Conservation (phyloP, 1,140 invertebrate species). For the Anastrepha ludens region DNA sequence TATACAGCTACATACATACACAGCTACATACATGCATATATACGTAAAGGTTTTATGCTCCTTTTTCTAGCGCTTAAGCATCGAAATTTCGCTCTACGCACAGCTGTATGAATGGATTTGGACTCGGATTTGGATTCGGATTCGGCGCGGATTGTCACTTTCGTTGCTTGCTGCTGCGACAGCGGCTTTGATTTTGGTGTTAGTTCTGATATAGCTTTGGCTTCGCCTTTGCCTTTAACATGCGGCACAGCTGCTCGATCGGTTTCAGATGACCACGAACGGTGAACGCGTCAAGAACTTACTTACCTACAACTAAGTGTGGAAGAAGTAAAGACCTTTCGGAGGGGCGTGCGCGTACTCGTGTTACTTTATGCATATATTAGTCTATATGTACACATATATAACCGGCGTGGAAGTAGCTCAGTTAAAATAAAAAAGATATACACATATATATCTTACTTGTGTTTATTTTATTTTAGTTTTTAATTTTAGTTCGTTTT, state of each 20-base stretch:
- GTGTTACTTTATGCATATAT: neutral
- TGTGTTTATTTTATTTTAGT: neutral
- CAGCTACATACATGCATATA: neutral
- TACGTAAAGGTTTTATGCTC: constrained; percentile 37
- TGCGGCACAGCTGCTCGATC: constrained; percentile 42
- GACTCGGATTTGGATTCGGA: neutral
- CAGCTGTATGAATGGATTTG: neutral
- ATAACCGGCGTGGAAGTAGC: neutral
- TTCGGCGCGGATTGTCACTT: constrained; percentile 16
- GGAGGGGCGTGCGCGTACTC: neutral
- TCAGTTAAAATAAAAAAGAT: neutral
- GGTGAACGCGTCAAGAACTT: constrained; percentile 52
- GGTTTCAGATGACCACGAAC: constrained; percentile 48
- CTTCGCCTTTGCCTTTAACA: constrained; percentile 46
- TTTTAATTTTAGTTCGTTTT: neutral
- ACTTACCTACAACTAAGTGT: neutral
- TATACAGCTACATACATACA: neutral
- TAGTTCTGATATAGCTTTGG: neutral
- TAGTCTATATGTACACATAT: neutral
- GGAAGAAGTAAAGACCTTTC: neutral
- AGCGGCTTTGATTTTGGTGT: neutral
- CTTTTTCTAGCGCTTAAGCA: neutral
- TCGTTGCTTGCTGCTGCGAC: neutral
- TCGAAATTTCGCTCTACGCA: constrained; percentile 42
- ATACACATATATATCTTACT: neutral